Conservation (phyloP, 2,113 vertebrate species). For the Trichomycterus rosablanca region DNA sequence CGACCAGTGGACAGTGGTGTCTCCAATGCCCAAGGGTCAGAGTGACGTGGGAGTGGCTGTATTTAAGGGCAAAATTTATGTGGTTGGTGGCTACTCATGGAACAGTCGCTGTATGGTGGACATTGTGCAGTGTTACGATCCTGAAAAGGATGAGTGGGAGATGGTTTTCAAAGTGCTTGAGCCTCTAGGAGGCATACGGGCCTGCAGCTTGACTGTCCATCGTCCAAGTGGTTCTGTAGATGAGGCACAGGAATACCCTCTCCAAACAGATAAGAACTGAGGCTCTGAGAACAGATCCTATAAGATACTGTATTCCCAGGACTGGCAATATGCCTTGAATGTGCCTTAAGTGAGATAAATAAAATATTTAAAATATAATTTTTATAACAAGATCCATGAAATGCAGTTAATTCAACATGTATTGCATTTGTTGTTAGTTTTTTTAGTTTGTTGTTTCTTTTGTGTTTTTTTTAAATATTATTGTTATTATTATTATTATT, state of each 20-base stretch:
- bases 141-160: slow-evolving; percentile 66
- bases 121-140: slow-evolving; percentile 73
- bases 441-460: too few species aligned
- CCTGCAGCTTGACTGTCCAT: slow-evolving; percentile 73
- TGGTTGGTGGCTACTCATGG: slow-evolving; percentile 77
- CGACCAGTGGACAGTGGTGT: slow-evolving; percentile 73
- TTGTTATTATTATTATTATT: too few species aligned
- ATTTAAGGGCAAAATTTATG: slow-evolving; percentile 66
- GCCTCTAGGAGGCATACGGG: slow-evolving; percentile 73
- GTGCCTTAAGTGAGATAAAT: too few species aligned
- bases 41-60: slow-evolving; percentile 73
- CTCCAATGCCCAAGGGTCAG: slow-evolving; percentile 71
- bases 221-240: slow-evolving; percentile 63
- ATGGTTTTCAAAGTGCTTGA: slow-evolving; percentile 71
- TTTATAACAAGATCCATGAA: too few species aligned
- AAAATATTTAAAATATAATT: too few species aligned
- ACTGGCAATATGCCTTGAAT: too few species aligned
- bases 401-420: too few species aligned
- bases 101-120: slow-evolving; percentile 79
- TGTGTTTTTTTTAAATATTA: too few species aligned
- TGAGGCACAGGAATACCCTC: slow-evolving; percentile 64
- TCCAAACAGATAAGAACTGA: slow-evolving; percentile 59
- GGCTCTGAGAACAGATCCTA: neutral
- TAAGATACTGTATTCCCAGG: too few species aligned
- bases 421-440: too few species aligned